phyloP scores from a whole-genome alignment of 2,797 vertebrate species.

The Sylvilagus floridanus region DNA sequence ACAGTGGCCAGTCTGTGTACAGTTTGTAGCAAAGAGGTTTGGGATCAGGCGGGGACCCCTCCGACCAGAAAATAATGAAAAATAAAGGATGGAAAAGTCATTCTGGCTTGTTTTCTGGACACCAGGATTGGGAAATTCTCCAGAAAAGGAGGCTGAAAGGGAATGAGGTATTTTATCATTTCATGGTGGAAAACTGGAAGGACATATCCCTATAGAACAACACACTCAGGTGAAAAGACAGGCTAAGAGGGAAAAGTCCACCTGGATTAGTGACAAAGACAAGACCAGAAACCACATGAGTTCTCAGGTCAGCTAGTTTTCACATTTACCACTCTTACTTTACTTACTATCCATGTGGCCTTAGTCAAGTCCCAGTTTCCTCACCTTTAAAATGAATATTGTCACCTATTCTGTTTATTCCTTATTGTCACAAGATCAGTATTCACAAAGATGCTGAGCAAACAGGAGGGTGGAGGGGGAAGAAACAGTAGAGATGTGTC shows the following conservation, averaged over 20 bases:
- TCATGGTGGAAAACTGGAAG: background rate
- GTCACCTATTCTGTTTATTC: background rate
- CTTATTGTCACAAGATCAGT: background rate
- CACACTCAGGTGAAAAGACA: background rate
- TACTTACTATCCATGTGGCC: background rate
- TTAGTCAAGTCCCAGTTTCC: background rate
- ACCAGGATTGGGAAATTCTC: background rate
- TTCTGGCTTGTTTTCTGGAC: background rate
- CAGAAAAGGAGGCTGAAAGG: background rate
- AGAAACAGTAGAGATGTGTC: background rate
- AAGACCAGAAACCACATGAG: background rate
- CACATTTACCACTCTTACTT: background rate
- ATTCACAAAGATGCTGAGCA: background rate
- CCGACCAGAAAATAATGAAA: too few relatives aligned
- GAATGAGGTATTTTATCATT: background rate
- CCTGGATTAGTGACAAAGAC: background rate
- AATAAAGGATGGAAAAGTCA: too few relatives aligned
- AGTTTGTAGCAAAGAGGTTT: too few relatives aligned
- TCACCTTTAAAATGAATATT: background rate
- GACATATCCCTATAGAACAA: background rate
- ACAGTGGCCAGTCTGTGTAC: too few relatives aligned
- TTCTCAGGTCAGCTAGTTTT: constrained; percentile 5
- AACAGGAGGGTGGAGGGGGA: background rate
- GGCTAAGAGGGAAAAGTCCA: background rate
- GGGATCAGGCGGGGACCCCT: too few relatives aligned